Conservation (phyloP, 2,888 invertebrate species). For the Tetranychus piercei region DNA sequence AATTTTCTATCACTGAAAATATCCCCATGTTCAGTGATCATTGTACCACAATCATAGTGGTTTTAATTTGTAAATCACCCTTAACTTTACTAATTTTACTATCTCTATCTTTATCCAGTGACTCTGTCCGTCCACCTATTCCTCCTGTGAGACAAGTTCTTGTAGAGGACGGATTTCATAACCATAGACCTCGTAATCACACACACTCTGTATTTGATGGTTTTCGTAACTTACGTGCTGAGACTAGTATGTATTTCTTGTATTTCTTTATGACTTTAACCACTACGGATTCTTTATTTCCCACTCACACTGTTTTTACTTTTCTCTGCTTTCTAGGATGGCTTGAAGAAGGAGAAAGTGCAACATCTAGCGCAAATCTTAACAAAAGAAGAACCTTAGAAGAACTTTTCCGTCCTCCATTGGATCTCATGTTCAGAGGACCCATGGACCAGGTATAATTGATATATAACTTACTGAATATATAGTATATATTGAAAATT, state of each 20-base stretch:
- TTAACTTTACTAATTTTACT: too few relatives aligned
- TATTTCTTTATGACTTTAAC: not conserved
- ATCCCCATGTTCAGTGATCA: too few relatives aligned
- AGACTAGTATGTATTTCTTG: conserved; percentile 33
- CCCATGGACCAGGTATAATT: conserved; percentile 38
- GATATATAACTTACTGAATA: not conserved
- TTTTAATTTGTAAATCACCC: too few relatives aligned
- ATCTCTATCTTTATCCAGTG: too few relatives aligned
- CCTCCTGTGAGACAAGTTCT: conserved; percentile 36
- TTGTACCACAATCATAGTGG: too few relatives aligned
- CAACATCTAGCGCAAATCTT: not conserved
- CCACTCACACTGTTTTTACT: too few relatives aligned
- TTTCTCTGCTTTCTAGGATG: conserved; percentile 27
- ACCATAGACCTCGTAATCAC: conserved; percentile 27
- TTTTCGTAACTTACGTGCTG: conserved; percentile 38
- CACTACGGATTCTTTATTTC: too few relatives aligned
- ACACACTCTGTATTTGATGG: conserved; percentile 36
- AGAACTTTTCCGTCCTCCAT: conserved; percentile 49
- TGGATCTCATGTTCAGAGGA: conserved; percentile 46
- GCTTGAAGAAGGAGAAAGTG: conserved; percentile 5
- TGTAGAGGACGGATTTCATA: conserved; percentile 31
- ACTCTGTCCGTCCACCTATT: conserved; percentile 36
- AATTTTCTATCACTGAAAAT: too few relatives aligned
- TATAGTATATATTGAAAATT: too few relatives aligned
- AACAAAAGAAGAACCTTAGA: conserved; percentile 39